Percentiles rank a stretch among this genome's conserved stretches.
phyloP scores from a whole-genome alignment of 35 echinoderm and acorn worm genomes.

The Apostichopus californicus region DNA sequence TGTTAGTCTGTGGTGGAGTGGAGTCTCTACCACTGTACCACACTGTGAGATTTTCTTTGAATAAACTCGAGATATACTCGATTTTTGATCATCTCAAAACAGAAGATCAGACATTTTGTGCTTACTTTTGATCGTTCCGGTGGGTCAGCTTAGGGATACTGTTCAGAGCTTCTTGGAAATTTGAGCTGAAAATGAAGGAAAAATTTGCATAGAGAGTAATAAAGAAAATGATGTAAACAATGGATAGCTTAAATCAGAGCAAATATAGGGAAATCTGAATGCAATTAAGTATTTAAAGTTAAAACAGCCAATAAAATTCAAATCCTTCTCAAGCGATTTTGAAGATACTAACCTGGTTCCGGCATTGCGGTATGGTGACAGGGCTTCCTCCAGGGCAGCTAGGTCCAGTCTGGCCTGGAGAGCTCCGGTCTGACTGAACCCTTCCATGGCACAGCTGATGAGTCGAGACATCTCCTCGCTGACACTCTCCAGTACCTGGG shows the following conservation, averaged over 20 bases:
- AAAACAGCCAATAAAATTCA: not conserved
- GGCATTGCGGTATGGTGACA: constrained; percentile 91
- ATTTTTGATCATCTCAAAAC: too few species aligned
- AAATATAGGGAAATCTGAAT: too few species aligned
- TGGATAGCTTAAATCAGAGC: not conserved
- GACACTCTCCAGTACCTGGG: constrained; percentile 79
- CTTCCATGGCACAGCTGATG: constrained; percentile 79
- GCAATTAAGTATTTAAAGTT: too few species aligned
- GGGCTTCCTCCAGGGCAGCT: constrained; percentile 72
- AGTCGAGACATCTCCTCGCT: constrained; percentile 91
- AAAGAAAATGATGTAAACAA: not conserved
- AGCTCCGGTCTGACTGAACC: constrained; percentile 78
- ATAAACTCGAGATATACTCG: too few species aligned
- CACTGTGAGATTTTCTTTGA: too few species aligned
- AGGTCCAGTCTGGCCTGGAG: constrained; percentile 92
- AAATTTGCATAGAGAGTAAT: not conserved
- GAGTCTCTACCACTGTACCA: too few species aligned
- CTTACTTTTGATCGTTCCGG: constrained; percentile 74
- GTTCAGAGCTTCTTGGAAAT: constrained; percentile 77
- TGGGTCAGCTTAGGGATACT: constrained; percentile 59
- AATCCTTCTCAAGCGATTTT: not conserved
- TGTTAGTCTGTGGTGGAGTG: too few species aligned
- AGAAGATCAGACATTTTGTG: too few species aligned
- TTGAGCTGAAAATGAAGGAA: constrained; percentile 58
- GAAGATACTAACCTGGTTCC: constrained; percentile 79